These are phyloP conservation scores for Antheraea pernyi DNA, from an alignment of 1,140 invertebrate species.

Conservation along the genomic window DNA sequence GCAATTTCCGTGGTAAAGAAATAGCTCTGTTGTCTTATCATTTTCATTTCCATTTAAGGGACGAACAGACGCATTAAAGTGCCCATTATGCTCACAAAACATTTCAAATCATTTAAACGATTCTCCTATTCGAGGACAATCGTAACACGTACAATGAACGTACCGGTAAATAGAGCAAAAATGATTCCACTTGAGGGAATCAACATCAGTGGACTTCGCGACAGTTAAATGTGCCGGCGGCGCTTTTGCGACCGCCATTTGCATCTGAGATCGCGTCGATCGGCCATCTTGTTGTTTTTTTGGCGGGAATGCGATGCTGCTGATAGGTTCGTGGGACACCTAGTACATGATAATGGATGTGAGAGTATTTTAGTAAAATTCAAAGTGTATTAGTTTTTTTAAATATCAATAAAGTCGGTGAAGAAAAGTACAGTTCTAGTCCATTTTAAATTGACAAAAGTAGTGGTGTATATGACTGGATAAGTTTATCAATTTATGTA, in stretches of 20 bases:
- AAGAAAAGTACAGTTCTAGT: no score
- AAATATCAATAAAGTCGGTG: neutral
- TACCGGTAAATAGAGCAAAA: conserved; percentile 65
- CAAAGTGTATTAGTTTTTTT: neutral
- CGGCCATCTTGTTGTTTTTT: conserved; percentile 59
- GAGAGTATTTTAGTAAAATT: neutral
- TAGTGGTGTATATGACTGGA: no score
- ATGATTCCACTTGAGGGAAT: conserved; percentile 47
- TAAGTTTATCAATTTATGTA: no score
- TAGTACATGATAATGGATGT: neutral
- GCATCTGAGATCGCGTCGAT: conserved; percentile 67
- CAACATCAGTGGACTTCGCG: conserved; percentile 46
- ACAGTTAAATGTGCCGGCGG: conserved; percentile 71
- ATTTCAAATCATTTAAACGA: conserved; percentile 3
- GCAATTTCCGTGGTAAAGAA: neutral
- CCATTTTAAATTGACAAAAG: no score
- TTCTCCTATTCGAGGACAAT: conserved; percentile 2
- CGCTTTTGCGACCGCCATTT: conserved; percentile 63
- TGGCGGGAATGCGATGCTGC: conserved; percentile 42
- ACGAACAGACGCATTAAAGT: neutral
- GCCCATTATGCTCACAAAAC: neutral
- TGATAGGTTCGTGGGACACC: neutral
- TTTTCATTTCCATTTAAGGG: neutral
- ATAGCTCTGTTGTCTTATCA: neutral
- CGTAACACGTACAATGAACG: conserved; percentile 25